Base-by-base conservation (phyloP, 2,888 invertebrate species). In the Gryllus longicercus region DNA sequence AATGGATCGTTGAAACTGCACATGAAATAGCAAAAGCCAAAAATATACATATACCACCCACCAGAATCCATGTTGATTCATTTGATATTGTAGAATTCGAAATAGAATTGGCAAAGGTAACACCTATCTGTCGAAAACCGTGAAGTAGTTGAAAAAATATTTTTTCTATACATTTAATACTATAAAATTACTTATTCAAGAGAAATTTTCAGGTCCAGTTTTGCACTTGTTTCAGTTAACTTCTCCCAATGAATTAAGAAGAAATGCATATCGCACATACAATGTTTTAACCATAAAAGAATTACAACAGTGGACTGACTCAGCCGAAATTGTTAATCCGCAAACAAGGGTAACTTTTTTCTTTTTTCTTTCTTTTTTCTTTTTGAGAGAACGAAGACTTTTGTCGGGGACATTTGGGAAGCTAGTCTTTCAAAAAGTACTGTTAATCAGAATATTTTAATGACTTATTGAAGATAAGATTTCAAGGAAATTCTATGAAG, bases 51-150 rank as follows among this genome's bases (percentile, higher is more conserved):
- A 81, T 83, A 12, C 79, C 83, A n/a, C 79, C 79, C 2, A 80
- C 83, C 21, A 76, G 79, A 11, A 82, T 84, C 21, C 78, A 78
- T 75, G 82, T 82, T 38, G 84, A 88, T 81, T 87, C 89, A 83
- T 84, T 83, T 2, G 86, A 89, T 50, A 86, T 89, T 12, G 85
- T 90, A 10, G 84, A 87, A 76, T 89, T 90, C 84, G 90, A 90
- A 84, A 87, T 86, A 5, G 83, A 86, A 81, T 83, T 90, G 10
- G 90, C 90, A 0, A 87, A 88, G 84, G 89, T 90, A 84, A 85
- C 38, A 8, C 85, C 77, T 63, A 18, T 38, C 38, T 38, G 8
- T 38, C 38, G 8, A 38, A 38, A 38, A 38, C 38, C 8, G 8
- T 38, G 38, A 1, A 38, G 38, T 38, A 38, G 38, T 38, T 8